Evolutionary conservation across 2,888 invertebrate species (phyloP).

Genomic region (Drosophila gaucha): DNA sequence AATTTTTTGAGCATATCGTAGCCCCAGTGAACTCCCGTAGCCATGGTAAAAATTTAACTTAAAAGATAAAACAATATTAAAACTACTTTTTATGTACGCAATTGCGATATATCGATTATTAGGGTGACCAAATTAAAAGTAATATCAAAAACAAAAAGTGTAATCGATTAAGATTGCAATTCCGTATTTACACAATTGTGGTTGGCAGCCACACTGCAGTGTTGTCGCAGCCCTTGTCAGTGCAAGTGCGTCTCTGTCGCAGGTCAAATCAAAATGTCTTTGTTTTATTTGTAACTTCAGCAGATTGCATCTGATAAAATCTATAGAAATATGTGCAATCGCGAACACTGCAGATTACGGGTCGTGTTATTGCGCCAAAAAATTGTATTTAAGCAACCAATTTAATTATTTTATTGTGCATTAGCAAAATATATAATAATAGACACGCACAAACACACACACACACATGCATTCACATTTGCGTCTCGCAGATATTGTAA

Average conservation of each 20-base stretch:
- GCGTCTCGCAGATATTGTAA: constrained; percentile 38
- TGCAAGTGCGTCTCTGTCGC: constrained; percentile 55
- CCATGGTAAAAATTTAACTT: constrained; percentile 7
- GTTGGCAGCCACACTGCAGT: constrained; percentile 44
- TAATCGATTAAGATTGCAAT: background rate
- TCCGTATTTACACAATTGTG: constrained; percentile 9
- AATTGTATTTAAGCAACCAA: constrained; percentile 10
- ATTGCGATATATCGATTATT: background rate
- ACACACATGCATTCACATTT: constrained; percentile 17
- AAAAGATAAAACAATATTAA: background rate
- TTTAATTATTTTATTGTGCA: constrained; percentile 45
- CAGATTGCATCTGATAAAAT: constrained; percentile 34
- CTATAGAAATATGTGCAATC: constrained; percentile 45
- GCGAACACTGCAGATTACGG: constrained; percentile 8
- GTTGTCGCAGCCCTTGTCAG: constrained; percentile 53
- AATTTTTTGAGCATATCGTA: constrained; percentile 75
- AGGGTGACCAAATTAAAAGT: background rate
- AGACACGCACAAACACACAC: constrained; percentile 43
- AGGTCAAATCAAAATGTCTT: constrained; percentile 52
- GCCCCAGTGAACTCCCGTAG: constrained; percentile 37
- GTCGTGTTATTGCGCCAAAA: constrained; percentile 19
- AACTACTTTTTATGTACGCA: background rate
- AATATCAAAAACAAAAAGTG: background rate
- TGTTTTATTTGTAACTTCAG: constrained; percentile 53
- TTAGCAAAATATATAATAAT: constrained; percentile 65